phyloP scores from a whole-genome alignment of 1,140 invertebrate genomes.

The Copidosoma floridanum region DNA sequence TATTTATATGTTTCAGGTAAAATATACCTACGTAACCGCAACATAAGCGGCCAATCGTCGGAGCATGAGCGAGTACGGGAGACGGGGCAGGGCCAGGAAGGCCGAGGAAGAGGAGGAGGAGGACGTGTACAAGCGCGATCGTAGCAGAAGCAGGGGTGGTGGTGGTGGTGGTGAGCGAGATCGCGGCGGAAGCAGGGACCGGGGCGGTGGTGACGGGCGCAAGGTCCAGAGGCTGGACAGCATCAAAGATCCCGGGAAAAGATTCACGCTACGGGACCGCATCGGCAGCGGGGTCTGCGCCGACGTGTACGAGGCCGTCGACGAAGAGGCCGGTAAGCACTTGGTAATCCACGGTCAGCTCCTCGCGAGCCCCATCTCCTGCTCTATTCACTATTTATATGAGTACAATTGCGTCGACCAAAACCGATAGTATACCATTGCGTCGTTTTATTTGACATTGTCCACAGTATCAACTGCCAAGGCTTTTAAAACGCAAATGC shows the following conservation, averaged over 20 bases:
- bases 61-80: conserved; percentile 42
- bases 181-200: not conserved
- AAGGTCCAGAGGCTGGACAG: conserved; percentile 53
- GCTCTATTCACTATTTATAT: too few relatives aligned
- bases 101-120: conserved; percentile 18
- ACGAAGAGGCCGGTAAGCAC: conserved; percentile 64
- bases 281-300: conserved; percentile 75
- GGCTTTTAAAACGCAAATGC: too few relatives aligned
- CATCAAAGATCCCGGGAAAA: conserved; percentile 66
- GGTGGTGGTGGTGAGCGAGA: conserved; percentile 21
- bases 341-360: too few relatives aligned
- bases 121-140: conserved; percentile 2
- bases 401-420: too few relatives aligned
- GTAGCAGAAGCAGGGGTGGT: conserved; percentile 13
- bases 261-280: conserved; percentile 66
- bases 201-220: not conserved
- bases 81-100: conserved; percentile 25
- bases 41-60: too few relatives aligned
- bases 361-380: too few relatives aligned
- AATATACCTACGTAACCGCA: too few relatives aligned
- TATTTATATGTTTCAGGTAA: too few relatives aligned
- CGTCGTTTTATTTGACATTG: too few relatives aligned
- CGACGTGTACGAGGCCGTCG: conserved; percentile 72
- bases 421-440: too few relatives aligned
- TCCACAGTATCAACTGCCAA: too few relatives aligned